Conservation (phyloP, 2,888 invertebrate genomes). For the Troides oblongomaculatus region DNA sequence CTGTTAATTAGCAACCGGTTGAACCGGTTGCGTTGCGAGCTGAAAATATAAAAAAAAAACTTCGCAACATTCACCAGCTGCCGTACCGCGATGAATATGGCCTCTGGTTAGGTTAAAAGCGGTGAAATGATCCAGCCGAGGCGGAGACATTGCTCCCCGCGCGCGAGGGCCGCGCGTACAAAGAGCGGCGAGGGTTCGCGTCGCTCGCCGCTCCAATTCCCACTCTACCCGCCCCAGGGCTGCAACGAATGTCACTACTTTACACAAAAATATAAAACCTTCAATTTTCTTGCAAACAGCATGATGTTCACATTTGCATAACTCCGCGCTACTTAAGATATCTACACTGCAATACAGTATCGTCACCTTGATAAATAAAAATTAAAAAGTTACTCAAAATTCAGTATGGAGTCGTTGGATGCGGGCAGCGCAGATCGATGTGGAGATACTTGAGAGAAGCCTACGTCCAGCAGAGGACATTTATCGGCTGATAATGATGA, state of each 20-base stretch:
- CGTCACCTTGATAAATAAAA: too few species aligned
- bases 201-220: conserved; percentile 28
- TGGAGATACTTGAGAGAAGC: too few species aligned
- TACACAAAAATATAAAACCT: too few species aligned
- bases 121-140: conserved; percentile 22
- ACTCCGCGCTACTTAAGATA: too few species aligned
- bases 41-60: neutral
- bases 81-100: conserved; percentile 7
- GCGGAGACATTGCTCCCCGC: conserved; percentile 19
- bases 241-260: conserved; percentile 1
- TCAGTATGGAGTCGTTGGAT: too few species aligned
- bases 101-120: conserved; percentile 17
- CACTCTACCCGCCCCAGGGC: conserved; percentile 13
- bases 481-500: too few species aligned
- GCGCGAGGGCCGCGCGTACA: conserved; percentile 26
- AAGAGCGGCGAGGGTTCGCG: conserved; percentile 26
- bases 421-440: too few species aligned
- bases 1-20: conserved; percentile 1
- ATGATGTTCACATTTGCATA: too few species aligned
- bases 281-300: too few species aligned
- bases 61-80: conserved; percentile 1
- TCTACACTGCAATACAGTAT: too few species aligned
- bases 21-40: neutral
- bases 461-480: too few species aligned
- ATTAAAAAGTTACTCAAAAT: too few species aligned